Base-by-base conservation (phyloP, 2,888 invertebrate genomes). In the Cremastobaeus sp. region DNA sequence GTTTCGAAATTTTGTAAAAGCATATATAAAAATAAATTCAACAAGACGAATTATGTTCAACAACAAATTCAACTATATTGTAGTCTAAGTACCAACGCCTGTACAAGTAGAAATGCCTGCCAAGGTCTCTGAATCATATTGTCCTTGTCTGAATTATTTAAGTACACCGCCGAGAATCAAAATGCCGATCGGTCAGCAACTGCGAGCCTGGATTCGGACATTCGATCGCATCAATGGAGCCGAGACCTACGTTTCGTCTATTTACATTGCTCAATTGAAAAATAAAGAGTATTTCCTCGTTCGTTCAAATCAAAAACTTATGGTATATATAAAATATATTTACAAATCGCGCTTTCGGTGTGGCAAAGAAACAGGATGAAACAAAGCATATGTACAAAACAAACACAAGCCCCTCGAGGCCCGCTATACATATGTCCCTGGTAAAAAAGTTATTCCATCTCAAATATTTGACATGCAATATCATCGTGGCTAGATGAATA, bases 11-110 rank as follows among this genome's bases (percentile, higher is more conserved):
- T 64, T 64, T 64, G 64, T 52, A 64, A 71, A 65, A 65, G 50
- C 52, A 71, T 71, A 71, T 50, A 71, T n/a, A n/a, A 71, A 71
- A 71, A 71, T 71, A 71, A 71, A 43, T 52, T 37, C n/a, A 71
- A 71, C 64, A 59, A 71, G 57, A 71, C 43, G 39, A 65, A 64
- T 57, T 28, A 39, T 59, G 57, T 52, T 71, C 59, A 45, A 59
- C 71, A 65, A 71, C 71, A 65, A 71, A 65, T 52, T 47, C 59
- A 62, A 65, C 57, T 45, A 12, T 39, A 45, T 32, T 65, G 65
- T 71, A 52, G 39, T 41, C 52, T 71, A 71, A 52, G 45, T 64
- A 52, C 71, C 71, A 71, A 71, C 71, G 25, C 34, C 71, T 72
- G 65, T 72, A 72, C 71, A 72, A 65, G 54, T 72, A 72, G 37